Conservation (phyloP, 2,797 vertebrate species). For the Oophaga sylvatica region DNA sequence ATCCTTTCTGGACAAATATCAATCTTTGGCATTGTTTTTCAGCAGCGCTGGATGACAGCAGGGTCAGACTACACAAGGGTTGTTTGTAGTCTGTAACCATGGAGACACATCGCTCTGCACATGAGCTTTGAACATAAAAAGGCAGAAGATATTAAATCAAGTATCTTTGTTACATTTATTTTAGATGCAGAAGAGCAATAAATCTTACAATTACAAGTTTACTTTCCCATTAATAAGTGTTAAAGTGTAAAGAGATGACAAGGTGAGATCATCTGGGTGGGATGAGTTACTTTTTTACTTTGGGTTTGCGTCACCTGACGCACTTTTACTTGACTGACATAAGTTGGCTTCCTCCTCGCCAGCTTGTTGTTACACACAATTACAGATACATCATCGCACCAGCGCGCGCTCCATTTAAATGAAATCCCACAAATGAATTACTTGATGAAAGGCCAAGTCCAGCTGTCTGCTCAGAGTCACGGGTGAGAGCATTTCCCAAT, state of each 20-base stretch:
- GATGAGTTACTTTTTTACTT: neutral
- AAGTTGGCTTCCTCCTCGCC: neutral
- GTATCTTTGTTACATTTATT: neutral
- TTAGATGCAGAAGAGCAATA: neutral
- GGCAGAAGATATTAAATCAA: neutral
- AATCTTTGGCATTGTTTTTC: neutral
- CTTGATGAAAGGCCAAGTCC: constrained; percentile 37
- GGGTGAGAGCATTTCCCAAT: constrained; percentile 41
- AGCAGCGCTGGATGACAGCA: neutral
- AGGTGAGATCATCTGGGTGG: neutral
- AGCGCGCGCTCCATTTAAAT: constrained; percentile 24
- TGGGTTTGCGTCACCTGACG: too few relatives aligned
- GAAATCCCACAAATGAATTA: constrained; percentile 38
- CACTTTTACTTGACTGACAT: neutral
- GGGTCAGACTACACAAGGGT: neutral
- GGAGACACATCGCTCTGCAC: neutral
- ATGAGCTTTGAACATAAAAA: neutral
- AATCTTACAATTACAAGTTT: neutral
- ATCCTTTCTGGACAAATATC: neutral
- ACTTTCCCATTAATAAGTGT: neutral
- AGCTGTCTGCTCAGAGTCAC: constrained; percentile 25
- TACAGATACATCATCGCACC: constrained; percentile 28
- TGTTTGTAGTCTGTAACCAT: neutral
- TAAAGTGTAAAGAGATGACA: neutral
- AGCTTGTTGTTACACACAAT: constrained; percentile 41